These are phyloP conservation scores for Smithornis capensis DNA, from an alignment of 2,113 vertebrate species.

Conservation along the genomic window DNA sequence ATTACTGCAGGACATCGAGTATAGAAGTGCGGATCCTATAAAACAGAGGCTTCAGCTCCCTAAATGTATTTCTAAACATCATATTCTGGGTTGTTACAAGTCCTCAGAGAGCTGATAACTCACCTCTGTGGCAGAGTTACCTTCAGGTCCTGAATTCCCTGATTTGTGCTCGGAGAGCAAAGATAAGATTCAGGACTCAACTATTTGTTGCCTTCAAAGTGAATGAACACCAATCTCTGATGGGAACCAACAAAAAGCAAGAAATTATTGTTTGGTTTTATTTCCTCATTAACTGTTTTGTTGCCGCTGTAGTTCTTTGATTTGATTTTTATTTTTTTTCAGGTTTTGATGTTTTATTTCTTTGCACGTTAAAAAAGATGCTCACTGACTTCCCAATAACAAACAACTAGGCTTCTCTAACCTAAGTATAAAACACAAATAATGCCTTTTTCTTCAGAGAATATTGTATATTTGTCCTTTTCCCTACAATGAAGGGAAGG, in stretches of 20 bases:
- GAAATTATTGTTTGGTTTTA: neutral
- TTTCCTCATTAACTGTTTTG: neutral
- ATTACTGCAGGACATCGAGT: neutral
- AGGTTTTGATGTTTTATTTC: neutral
- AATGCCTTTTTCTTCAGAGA: neutral
- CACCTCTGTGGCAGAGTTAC: neutral
- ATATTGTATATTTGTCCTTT: neutral
- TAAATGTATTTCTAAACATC: no score
- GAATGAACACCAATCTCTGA: neutral
- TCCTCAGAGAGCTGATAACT: neutral
- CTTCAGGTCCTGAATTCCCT: neutral
- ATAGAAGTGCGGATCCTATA: neutral
- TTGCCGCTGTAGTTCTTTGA: neutral
- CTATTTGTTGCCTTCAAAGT: neutral
- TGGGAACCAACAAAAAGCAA: neutral
- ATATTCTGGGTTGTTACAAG: neutral
- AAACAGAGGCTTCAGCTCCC: no score
- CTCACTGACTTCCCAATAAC: neutral
- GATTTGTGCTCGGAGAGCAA: neutral
- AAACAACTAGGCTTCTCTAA: neutral
- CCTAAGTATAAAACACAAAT: neutral
- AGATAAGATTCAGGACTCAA: neutral
- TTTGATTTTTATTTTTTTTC: neutral
- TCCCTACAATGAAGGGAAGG: neutral
- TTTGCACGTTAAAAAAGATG: neutral